Evolutionary conservation across 2,113 vertebrate genomes (phyloP), one percentile per base, ranked within the genome.

Genomic region (Anguilla rostrata): DNA sequence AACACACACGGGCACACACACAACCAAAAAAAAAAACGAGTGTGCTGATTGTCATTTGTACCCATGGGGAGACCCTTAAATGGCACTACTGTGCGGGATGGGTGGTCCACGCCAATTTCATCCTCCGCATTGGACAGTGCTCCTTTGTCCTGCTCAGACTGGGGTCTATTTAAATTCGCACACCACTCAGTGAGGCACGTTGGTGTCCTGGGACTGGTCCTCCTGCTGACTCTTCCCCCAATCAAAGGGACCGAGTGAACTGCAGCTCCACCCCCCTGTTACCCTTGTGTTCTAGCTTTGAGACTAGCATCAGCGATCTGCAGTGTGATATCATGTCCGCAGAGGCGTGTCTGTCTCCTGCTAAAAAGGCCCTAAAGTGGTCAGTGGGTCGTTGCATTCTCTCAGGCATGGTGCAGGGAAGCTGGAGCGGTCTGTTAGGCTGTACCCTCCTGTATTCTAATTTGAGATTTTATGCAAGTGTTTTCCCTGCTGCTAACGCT

Each of bases 61-160:
- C 26, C 71, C 41, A 82, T 46, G 26, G 9, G 18, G 81, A 39
- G 80, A 39, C 40, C 57, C 60, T 60, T 86, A 86, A 86, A 86
- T 86, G 56, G 80, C 80, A 75, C 9, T 40, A 66, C 83, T 81
- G 83, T 82, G n/a, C 43, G 46, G 75, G 63, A 56, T 56, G n/a
- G 39, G 39, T 41, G 49, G 60, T 46, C 15, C 66, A 87, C 66
- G 29, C 71, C 86, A 22, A 26, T n/a, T 39, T 29, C 0, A 9
- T 22, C 15, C 79, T 16, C 41, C 6, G 12, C 9, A 18, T 16
- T 39, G 56, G 81, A 88, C 84, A 88, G 66, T 49, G 49, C 63
- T 66, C 81, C 84, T 88, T 88, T 86, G 87, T 85, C 26, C 39
- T 43, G 5, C 39, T 86, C 81, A 78, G 82, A 87, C 43, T 46